Conservation (phyloP, 2,888 invertebrate genomes). For the Brenthis ino region DNA sequence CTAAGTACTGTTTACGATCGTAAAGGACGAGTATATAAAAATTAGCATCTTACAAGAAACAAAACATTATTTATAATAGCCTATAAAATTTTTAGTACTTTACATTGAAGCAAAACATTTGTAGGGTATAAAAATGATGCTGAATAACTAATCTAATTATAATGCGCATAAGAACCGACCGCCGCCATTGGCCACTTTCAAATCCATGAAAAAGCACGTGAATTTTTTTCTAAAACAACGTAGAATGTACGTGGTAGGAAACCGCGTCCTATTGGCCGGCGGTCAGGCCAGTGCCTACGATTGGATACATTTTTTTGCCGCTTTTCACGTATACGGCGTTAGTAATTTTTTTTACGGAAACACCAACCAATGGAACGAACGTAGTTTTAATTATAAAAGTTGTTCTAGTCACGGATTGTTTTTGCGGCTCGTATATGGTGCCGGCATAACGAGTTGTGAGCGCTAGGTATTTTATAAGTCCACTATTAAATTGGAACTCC, state of each 20-base stretch:
- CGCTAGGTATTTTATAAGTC: constrained; percentile 37
- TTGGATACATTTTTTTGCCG: constrained; percentile 75
- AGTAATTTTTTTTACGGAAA: constrained; percentile 65
- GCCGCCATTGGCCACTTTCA: constrained; percentile 64
- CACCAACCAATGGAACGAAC: constrained; percentile 69
- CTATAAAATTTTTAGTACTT: background rate
- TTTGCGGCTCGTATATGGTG: constrained; percentile 35
- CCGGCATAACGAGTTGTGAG: constrained; percentile 31
- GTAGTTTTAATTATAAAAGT: constrained; percentile 77
- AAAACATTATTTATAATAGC: constrained; percentile 9
- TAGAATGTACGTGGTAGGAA: constrained; percentile 72
- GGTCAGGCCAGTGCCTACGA: constrained; percentile 54
- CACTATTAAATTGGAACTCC: constrained; percentile 22
- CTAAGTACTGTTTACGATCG: too few species aligned
- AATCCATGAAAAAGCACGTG: constrained; percentile 74
- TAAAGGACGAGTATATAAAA: too few species aligned
- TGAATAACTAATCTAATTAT: constrained; percentile 55
- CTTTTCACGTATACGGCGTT: constrained; percentile 76
- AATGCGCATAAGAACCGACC: constrained; percentile 61
- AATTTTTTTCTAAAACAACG: constrained; percentile 77
- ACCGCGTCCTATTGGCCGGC: constrained; percentile 63
- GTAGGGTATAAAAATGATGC: constrained; percentile 9
- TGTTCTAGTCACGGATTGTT: constrained; percentile 48
- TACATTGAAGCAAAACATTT: constrained; percentile 9
- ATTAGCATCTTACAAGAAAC: too few species aligned